Percentiles rank a stretch among this genome's conserved stretches.
phyloP scores from a whole-genome alignment of 2,797 vertebrate species.

The Pipistrellus kuhlii region DNA sequence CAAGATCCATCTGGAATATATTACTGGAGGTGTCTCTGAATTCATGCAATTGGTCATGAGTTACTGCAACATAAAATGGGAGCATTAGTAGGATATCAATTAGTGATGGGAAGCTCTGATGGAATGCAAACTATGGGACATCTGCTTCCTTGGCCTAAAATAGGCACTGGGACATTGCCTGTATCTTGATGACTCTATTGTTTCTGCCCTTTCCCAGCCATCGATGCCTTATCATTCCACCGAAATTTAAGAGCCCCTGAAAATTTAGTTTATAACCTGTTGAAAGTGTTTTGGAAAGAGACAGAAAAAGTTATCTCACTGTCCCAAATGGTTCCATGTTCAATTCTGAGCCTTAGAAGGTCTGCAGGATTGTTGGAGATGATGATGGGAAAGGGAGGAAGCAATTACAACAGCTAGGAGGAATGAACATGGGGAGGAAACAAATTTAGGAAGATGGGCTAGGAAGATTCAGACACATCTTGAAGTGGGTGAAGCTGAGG shows the following conservation, averaged over 20 bases:
- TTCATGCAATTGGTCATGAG: neutral
- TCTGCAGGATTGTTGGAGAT: neutral
- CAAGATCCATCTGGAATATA: neutral
- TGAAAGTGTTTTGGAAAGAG: constrained; percentile 45
- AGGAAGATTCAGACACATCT: neutral
- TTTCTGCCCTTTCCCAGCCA: constrained; percentile 16
- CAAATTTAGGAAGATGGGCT: neutral
- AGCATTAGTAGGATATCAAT: neutral
- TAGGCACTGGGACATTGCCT: neutral
- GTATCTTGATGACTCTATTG: neutral
- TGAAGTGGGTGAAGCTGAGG: neutral
- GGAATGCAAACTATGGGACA: neutral
- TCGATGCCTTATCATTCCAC: neutral
- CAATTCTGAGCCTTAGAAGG: neutral
- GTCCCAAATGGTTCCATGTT: constrained; percentile 14
- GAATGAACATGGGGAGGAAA: neutral
- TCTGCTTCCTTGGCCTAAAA: neutral
- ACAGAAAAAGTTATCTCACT: constrained; percentile 25
- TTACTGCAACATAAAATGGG: neutral
- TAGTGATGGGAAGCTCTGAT: neutral
- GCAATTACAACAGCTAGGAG: neutral
- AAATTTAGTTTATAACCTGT: constrained; percentile 20
- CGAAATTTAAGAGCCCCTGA: neutral
- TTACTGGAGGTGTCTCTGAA: neutral
- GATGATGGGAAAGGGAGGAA: neutral